Base-by-base conservation (phyloP, 2,797 vertebrate genomes). In the Gymnoscopelus microlampas region DNA sequence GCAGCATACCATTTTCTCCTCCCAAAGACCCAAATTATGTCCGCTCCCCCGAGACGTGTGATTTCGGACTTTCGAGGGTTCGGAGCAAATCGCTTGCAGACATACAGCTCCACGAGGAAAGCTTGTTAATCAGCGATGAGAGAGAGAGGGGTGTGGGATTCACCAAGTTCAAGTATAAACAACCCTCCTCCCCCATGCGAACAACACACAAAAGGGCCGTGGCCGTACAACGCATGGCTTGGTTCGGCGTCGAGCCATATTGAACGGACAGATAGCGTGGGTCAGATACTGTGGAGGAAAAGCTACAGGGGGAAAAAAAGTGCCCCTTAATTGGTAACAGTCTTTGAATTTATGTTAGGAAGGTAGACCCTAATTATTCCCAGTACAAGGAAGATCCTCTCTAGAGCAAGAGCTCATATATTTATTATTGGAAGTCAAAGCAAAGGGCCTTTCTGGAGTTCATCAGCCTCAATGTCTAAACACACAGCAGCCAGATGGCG, bases 341-440 rank as follows among this genome's bases (percentile, higher is more conserved):
- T 94, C 95, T 87, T 89, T 91, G 89, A 93, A 94, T 95, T 93
- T 94, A 94, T 95, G 93, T 94, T 93, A 95, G 92, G 89, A 93
- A 95, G 95, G 95, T 96, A 87, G 78, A 69, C 76, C 83, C 85
- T 93, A 97, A 98, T 97, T 97, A 96, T 95, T 96, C 95, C 96
- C 97, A 98, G 95, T 89, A 91, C 92, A 86, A 91, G 91, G 95
- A 94, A 94, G 95, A 96, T 97, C 94, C 93, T 95, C 95, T 93
- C 79, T 85, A 90, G 92, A 93, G 93, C 90, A 35, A 19, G 78
- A 63, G 76, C 86, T 93, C 92, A 92, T 94, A 95, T 96, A 96
- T 97, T 98, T 96, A 95, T 97, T 97, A 95, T 95, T 95, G 91
- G 92, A 96, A 93, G 93, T 95, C 94, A 88, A 92, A 85, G 90